Evolutionary conservation across 2,113 vertebrate genomes (phyloP), one percentile per base, ranked within the genome.

Genomic region (Sander lucioperca): DNA sequence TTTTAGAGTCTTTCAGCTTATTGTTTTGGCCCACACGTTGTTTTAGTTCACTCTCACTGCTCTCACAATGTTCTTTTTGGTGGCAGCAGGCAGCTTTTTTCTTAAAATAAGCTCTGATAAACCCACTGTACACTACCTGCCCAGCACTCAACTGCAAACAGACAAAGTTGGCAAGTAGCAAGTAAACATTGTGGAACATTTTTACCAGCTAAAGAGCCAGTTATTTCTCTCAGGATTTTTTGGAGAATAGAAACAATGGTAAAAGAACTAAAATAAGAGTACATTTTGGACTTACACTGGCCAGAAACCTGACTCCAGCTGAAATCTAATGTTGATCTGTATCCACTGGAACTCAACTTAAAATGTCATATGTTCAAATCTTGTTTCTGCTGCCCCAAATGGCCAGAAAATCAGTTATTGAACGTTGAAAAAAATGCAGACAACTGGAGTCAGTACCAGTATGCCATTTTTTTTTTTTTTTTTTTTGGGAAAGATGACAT

Each of bases 201-300:
- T 51, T 36, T 51, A 18, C 2, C 27, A 51, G 27, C 4, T 30
- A 50, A 74, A 48, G 2, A 53, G 14, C 14, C 10, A 39, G 21
- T 19, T 69, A 19, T 56, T 30, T 62, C 19, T 15, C n/a, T 80
- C 68, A 7, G 23, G 10, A n/a, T 43, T 15, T 45, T 47, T 30
- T n/a, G 19, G 33, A 69, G 10, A 79, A 21, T 16, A 74, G 51
- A 68, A 70, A 23, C 7, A 76, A 25, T 64, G 11, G 6, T n/a
- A 21, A 64, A 80, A 18, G 16, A 53, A 36, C 61, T 39, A 21
- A 63, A 61, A 61, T 16, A 15, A 21, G 43, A 61, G 16, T 56
- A 11, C 39, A 3, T 62, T 25, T 6, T 70, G 15, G 10, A 21
- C 36, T 62, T 33, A 7, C 2, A 53, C 61, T 54, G 30, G 30